Percentiles rank a stretch among this genome's conserved stretches.
Conservation (phyloP, 2,797 vertebrate species). For the Bradypodion ventrale region DNA sequence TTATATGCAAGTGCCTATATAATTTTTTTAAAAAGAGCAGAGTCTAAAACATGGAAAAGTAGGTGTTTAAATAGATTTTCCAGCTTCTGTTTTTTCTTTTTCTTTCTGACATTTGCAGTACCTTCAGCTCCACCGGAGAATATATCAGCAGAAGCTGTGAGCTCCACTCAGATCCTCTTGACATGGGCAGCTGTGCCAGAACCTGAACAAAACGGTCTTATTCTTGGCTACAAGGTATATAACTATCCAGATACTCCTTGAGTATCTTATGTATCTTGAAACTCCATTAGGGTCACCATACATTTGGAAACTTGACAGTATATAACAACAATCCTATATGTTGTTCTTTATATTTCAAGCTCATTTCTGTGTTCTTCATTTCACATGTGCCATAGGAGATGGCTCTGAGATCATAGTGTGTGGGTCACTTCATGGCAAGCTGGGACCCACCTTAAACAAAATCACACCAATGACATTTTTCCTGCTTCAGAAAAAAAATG, state of each 20-base stretch:
- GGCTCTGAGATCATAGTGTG: too few species aligned
- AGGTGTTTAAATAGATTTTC: background rate
- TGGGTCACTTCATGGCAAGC: too few species aligned
- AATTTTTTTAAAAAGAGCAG: background rate
- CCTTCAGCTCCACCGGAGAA: conserved; percentile 90
- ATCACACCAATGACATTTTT: too few species aligned
- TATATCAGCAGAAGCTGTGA: conserved; percentile 88
- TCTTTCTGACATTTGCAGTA: conserved; percentile 72
- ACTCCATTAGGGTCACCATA: too few species aligned
- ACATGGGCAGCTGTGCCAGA: conserved; percentile 86
- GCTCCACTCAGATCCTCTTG: conserved; percentile 90
- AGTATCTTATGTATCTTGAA: too few species aligned
- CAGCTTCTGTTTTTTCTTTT: conserved; percentile 18
- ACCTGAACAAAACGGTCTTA: conserved; percentile 87
- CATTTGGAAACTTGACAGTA: too few species aligned
- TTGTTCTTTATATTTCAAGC: background rate
- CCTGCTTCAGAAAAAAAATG: too few species aligned
- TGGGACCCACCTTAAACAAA: too few species aligned
- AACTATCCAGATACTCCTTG: fast-evolving
- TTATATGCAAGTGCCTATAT: too few species aligned
- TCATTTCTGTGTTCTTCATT: too few species aligned
- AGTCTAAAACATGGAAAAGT: background rate
- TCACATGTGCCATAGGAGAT: too few species aligned
- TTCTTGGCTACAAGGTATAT: conserved; percentile 92
- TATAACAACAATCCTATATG: background rate